Evolutionary conservation across 2,888 invertebrate genomes (phyloP).

Genomic region (Cerceris ruficornis): DNA sequence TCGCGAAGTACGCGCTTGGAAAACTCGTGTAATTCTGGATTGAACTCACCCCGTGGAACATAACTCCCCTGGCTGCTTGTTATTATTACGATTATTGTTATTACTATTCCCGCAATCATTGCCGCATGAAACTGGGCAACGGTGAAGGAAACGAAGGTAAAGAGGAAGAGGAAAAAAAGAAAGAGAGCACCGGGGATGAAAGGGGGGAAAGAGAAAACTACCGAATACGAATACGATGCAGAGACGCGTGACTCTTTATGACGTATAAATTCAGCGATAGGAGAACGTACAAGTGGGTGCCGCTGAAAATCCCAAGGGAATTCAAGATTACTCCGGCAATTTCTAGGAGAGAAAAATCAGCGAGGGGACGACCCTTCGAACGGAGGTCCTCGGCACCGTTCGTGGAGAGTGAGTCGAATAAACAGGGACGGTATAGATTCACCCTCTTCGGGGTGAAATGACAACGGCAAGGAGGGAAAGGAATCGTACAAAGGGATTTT

Average conservation of each 20-base stretch:
- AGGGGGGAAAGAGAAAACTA: background rate
- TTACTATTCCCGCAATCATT: constrained; percentile 1
- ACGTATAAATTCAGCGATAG: constrained; percentile 24
- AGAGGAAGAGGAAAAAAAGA: background rate
- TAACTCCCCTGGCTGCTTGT: background rate
- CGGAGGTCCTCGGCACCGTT: constrained; percentile 9
- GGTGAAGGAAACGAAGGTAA: background rate
- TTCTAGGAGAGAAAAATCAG: constrained; percentile 1
- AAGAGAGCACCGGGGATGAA: background rate
- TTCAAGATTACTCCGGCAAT: constrained; percentile 37
- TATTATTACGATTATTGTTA: constrained; percentile 22
- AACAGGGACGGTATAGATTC: constrained; percentile 28
- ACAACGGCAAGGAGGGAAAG: constrained; percentile 10
- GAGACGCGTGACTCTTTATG: constrained; percentile 1
- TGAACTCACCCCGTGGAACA: constrained; percentile 5
- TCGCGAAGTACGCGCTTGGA: background rate
- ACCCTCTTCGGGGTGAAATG: constrained; percentile 23
- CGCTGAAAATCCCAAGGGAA: constrained; percentile 33
- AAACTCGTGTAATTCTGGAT: background rate
- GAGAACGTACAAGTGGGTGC: constrained; percentile 6
- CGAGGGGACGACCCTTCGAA: constrained; percentile 17
- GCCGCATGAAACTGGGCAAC: background rate
- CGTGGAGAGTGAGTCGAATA: constrained; percentile 24
- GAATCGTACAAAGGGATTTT: constrained; percentile 38
- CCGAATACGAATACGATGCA: background rate